Evolutionary conservation across 2,797 vertebrate species (phyloP).

Genomic region (Helicolenus hilgendorfi): DNA sequence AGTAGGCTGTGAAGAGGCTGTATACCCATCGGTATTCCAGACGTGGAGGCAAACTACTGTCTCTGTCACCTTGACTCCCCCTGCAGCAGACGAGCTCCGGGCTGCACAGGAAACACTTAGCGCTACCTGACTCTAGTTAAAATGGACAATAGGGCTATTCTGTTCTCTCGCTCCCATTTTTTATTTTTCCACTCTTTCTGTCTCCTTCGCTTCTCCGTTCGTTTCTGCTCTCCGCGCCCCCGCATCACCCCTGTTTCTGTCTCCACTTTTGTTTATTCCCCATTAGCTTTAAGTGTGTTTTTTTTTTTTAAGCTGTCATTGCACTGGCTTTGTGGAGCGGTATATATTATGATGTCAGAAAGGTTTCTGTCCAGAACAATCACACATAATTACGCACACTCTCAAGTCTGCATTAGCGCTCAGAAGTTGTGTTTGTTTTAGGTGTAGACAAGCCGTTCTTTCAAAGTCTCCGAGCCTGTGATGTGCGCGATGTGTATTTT

Average conservation of each 20-base stretch:
- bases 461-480: constrained; percentile 54
- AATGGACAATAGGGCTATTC: constrained; percentile 55
- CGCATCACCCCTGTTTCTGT: constrained; percentile 9
- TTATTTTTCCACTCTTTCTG: not conserved
- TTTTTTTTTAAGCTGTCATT: constrained; percentile 28
- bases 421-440: constrained; percentile 63
- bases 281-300: constrained; percentile 42
- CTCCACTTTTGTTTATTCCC: constrained; percentile 32
- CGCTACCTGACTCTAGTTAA: constrained; percentile 63
- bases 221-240: not conserved
- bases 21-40: constrained; percentile 84
- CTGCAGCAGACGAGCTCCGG: constrained; percentile 64
- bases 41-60: constrained; percentile 74
- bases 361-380: constrained; percentile 64
- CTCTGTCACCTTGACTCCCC: constrained; percentile 87
- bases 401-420: constrained; percentile 48
- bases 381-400: constrained; percentile 46
- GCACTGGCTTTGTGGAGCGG: constrained; percentile 13
- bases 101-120: constrained; percentile 76
- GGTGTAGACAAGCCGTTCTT: constrained; percentile 59
- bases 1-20: constrained; percentile 54
- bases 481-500: constrained; percentile 68
- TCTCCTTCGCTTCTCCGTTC: not conserved
- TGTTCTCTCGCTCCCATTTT: constrained; percentile 15
- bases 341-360: constrained; percentile 56